Evolutionary conservation across 2,113 vertebrate genomes (phyloP).

Genomic region (Phocoena phocoena): DNA sequence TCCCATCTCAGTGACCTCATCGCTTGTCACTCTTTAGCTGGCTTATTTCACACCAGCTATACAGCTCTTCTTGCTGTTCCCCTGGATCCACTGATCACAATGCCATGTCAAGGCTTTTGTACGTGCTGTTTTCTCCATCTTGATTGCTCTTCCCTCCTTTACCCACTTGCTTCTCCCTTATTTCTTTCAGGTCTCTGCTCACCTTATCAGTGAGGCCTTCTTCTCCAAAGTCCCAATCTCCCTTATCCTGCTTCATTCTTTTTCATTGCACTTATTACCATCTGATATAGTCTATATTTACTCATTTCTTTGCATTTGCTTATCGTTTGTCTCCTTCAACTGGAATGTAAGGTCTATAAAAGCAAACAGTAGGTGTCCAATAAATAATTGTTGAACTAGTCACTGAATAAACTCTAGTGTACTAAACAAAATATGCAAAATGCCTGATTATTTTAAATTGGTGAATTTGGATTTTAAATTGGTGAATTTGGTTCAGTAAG

Average conservation of each 20-base stretch:
- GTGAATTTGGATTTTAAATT: background rate
- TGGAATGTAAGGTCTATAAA: background rate
- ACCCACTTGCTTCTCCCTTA: background rate
- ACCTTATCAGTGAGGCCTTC: background rate
- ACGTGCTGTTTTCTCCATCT: background rate
- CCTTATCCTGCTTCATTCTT: background rate
- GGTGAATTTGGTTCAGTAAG: background rate
- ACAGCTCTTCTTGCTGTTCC: background rate
- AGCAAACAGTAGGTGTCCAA: background rate
- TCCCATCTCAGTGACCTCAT: background rate
- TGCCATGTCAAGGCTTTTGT: background rate
- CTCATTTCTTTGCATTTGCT: background rate
- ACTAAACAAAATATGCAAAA: background rate
- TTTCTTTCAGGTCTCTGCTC: background rate
- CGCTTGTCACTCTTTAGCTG: background rate
- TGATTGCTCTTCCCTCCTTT: background rate
- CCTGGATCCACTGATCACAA: background rate
- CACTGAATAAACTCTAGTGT: background rate
- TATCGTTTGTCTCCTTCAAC: background rate
- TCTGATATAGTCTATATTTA: background rate
- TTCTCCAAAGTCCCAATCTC: background rate
- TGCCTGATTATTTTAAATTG: background rate
- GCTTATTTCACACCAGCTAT: background rate
- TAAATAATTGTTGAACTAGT: background rate
- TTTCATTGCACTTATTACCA: background rate